Evolutionary conservation across 2,888 invertebrate species (phyloP), one percentile per base, ranked within the genome.

Genomic region (Physocephala rufipes): DNA sequence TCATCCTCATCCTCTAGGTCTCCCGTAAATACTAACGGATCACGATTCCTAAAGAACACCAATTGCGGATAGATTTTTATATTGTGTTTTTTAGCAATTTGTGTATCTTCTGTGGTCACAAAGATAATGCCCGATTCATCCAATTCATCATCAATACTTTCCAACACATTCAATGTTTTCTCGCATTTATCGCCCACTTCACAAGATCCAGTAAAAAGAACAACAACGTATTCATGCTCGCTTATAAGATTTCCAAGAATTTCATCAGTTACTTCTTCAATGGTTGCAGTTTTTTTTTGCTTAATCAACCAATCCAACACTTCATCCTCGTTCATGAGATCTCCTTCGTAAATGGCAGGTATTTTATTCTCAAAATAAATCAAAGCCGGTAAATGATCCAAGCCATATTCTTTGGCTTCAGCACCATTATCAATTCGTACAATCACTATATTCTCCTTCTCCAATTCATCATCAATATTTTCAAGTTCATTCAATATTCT

Each of bases 181-280:
- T 95, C 95, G 80, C 96, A 96, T 81, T 93, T 90, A 78, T 95
- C 93, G 19, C 95, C 95, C 74, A 95, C 93, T 79, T 95, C 95
- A 81, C 95, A 95, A 78, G 92, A 92, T 28, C 95, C 95, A 84
- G 95, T 95, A 87, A 96, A 96, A 85, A 95, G 95, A 4, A 95
- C 95, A n/a, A 95, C 95, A 55, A 96, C 95, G 84, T 96, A 96
- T 88, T 95, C 95, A 81, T 95, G 94, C 81, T 95, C 94, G 76
- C 93, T 93, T 78, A 96, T 94, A 30, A 96, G 89, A 80, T 93
- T 93, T 73, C 90, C 89, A 30, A 96, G 87, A 79, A 96, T 95
- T 87, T 96, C 95, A 84, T 96, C 96, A 3, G 95, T 95, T 53
- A 96, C 95, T 87, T 96, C 96, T 87, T 96, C 96, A 79, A 96